These are phyloP conservation scores for Lamellibrachia satsuma DNA, from an alignment of 2,888 invertebrate genomes.

Conservation along the genomic window DNA sequence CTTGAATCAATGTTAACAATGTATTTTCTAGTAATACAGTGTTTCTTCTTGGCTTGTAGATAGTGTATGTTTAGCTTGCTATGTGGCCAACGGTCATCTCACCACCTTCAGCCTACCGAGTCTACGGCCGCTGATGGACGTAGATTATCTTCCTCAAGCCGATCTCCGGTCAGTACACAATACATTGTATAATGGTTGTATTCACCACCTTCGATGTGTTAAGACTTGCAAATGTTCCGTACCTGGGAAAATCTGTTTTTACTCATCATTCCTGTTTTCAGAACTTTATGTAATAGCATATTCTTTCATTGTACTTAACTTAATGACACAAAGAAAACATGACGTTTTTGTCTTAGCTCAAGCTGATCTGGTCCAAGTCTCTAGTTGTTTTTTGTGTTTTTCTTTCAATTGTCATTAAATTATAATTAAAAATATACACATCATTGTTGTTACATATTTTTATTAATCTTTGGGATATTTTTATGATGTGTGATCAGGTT, in stretches of 20 bases:
- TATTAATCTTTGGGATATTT: no score
- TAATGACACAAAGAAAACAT: no score
- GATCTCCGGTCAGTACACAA: slow-evolving; percentile 74
- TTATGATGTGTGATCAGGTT: no score
- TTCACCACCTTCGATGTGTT: not conserved
- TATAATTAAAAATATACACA: no score
- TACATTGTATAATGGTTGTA: not conserved
- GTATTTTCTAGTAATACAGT: not conserved
- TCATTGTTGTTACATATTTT: no score
- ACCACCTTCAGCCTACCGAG: slow-evolving; percentile 95
- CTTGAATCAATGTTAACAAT: not conserved
- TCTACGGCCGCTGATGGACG: slow-evolving; percentile 88
- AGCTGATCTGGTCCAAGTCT: no score
- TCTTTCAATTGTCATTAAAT: no score
- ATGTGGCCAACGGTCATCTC: slow-evolving; percentile 93
- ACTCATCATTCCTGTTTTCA: not conserved
- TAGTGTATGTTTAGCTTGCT: slow-evolving; percentile 92
- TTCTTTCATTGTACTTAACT: no score
- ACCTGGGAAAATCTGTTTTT: not conserved
- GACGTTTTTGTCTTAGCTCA: no score
- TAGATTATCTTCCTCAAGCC: slow-evolving; percentile 91
- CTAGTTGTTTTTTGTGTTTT: no score
- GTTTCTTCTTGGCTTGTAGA: slow-evolving; percentile 73
- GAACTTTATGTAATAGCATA: not conserved
- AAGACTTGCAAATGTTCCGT: not conserved